phyloP scores from a whole-genome alignment of 2,888 invertebrate genomes.

The Proisotoma minuta region DNA sequence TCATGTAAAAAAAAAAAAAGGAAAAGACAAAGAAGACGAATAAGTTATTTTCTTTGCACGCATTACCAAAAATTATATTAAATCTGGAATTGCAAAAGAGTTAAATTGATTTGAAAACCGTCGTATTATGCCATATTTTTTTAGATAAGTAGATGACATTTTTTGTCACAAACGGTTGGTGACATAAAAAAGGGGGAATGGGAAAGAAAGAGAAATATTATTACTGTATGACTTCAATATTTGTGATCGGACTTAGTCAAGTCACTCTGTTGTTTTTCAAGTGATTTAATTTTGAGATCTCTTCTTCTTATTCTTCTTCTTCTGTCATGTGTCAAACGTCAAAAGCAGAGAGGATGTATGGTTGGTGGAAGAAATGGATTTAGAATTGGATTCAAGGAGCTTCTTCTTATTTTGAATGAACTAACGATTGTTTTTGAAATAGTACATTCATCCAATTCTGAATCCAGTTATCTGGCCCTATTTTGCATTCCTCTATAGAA shows the following conservation, averaged over 20 bases:
- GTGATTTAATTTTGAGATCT: slow-evolving; percentile 24
- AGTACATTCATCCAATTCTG: not conserved
- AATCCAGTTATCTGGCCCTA: not conserved
- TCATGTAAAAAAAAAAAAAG: no score
- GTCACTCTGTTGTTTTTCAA: slow-evolving; percentile 20
- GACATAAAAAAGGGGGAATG: no score
- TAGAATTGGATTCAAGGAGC: not conserved
- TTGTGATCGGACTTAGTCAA: not conserved
- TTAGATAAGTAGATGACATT: no score
- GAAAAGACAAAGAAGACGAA: no score
- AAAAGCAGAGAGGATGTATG: slow-evolving; percentile 18
- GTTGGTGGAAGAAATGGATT: no score
- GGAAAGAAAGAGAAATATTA: no score
- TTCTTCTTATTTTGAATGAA: not conserved
- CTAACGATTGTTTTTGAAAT: slow-evolving; percentile 2
- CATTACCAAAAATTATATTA: no score
- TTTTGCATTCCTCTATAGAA: not conserved
- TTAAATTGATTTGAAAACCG: no score
- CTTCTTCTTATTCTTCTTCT: slow-evolving; percentile 2
- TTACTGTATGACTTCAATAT: not conserved
- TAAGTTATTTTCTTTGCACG: no score
- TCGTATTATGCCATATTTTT: no score
- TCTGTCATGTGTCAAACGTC: slow-evolving; percentile 31
- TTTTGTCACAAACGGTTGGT: no score
- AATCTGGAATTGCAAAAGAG: no score